These are phyloP conservation scores for Allacma fusca DNA, from an alignment of 2,888 invertebrate species.

Conservation along the genomic window DNA sequence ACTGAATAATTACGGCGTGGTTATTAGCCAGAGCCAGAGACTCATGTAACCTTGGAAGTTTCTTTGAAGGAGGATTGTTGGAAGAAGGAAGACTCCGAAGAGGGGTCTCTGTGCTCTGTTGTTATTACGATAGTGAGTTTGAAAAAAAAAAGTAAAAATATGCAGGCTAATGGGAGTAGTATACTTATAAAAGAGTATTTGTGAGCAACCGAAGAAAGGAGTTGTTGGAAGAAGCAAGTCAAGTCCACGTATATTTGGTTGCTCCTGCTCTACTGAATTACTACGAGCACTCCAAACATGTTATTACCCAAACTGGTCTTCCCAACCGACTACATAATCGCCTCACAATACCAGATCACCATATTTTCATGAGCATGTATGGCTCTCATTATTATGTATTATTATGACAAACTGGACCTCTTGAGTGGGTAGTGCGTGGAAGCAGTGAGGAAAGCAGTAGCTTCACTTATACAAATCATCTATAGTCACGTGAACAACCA, in stretches of 20 bases:
- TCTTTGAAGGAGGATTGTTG: neutral
- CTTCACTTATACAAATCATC: neutral
- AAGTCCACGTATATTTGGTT: no score
- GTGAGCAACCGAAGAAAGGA: no score
- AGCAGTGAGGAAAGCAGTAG: neutral
- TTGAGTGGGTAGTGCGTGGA: neutral
- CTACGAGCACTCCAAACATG: conserved; percentile 36
- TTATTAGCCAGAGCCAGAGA: neutral
- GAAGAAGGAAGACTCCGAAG: neutral
- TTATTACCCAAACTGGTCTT: conserved; percentile 42
- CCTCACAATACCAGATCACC: neutral
- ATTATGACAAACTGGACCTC: neutral
- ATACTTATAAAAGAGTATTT: no score
- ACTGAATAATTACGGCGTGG: neutral
- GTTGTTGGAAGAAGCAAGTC: no score
- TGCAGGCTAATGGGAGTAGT: no score
- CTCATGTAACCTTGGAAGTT: neutral
- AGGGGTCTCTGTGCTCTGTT: no score
- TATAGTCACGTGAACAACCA: neutral
- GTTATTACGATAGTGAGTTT: no score
- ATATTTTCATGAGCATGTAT: conserved; percentile 6
- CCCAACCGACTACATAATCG: neutral
- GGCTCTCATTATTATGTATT: conserved; percentile 7
- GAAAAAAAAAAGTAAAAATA: no score
- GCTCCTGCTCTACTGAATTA: conserved; percentile 35